Percentiles rank a stretch among this genome's conserved stretches.
These are phyloP conservation scores for Anolis sagrei DNA, from an alignment of 2,113 vertebrate species.

Conservation along the genomic window DNA sequence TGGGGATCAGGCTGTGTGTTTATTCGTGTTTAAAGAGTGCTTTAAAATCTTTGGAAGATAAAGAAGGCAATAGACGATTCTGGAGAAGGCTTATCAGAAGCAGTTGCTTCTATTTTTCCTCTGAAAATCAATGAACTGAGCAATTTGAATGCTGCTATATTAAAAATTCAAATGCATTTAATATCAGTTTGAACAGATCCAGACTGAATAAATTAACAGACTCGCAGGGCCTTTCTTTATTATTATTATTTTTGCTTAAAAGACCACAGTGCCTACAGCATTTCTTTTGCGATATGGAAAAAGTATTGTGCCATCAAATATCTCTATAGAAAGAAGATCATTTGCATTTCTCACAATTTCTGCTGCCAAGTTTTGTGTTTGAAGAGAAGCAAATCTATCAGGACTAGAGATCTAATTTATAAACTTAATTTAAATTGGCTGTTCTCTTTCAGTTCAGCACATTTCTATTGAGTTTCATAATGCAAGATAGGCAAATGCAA, in stretches of 20 bases:
- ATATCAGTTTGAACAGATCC: constrained; percentile 51
- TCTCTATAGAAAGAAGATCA: constrained; percentile 55
- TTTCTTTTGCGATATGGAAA: constrained; percentile 39
- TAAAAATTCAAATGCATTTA: constrained; percentile 60
- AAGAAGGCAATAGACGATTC: neutral
- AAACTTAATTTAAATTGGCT: constrained; percentile 63
- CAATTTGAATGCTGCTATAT: constrained; percentile 47
- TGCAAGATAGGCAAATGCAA: constrained; percentile 35
- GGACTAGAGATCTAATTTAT: constrained; percentile 59
- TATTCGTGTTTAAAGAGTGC: constrained; percentile 21
- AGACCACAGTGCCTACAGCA: constrained; percentile 19
- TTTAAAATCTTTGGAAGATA: constrained; percentile 38
- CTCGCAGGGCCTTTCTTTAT: constrained; percentile 19
- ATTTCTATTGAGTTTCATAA: constrained; percentile 55
- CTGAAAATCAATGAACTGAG: constrained; percentile 53
- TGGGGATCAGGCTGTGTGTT: neutral
- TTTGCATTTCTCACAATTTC: constrained; percentile 62
- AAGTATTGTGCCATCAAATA: constrained; percentile 43
- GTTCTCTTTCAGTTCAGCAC: constrained; percentile 43
- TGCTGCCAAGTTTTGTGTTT: constrained; percentile 51
- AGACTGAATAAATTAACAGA: constrained; percentile 42
- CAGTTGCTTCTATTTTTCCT: constrained; percentile 43
- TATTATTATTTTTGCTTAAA: constrained; percentile 42
- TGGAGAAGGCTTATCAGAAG: constrained; percentile 13
- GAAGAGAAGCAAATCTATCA: constrained; percentile 52